Evolutionary conservation across 2,797 vertebrate genomes (phyloP).

Genomic region (Xiphorhynchus erythropygius): DNA sequence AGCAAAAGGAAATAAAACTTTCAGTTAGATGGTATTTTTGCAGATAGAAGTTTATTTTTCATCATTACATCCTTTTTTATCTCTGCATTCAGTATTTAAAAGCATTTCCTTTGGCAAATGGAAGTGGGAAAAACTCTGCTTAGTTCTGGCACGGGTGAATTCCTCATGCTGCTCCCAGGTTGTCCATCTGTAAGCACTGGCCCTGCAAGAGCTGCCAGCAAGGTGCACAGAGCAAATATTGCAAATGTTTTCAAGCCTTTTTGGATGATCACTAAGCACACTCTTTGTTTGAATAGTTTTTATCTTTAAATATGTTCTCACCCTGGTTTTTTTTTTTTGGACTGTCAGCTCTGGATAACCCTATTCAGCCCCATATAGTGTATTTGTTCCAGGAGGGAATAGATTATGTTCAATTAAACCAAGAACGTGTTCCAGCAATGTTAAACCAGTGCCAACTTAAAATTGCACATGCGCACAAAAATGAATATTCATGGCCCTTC

Average conservation of each 20-base stretch:
- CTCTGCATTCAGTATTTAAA: background rate
- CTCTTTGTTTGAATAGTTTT: background rate
- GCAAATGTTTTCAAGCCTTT: background rate
- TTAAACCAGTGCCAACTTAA: background rate
- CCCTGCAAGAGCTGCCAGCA: background rate
- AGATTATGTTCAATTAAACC: background rate
- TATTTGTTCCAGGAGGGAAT: background rate
- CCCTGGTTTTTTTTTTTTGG: too few relatives aligned
- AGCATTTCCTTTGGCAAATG: constrained; percentile 23
- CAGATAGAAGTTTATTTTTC: background rate
- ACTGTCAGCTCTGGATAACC: background rate
- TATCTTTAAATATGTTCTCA: background rate
- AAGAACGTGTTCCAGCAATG: background rate
- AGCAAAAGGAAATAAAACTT: background rate
- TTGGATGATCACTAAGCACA: background rate
- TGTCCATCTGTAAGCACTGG: constrained; percentile 41
- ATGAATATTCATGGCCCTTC: background rate
- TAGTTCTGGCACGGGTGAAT: background rate
- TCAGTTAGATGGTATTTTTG: background rate
- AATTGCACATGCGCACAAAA: background rate
- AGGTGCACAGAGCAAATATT: background rate
- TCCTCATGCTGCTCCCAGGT: constrained; percentile 7
- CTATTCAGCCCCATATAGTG: background rate
- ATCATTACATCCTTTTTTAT: background rate
- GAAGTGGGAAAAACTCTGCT: background rate